Conservation (phyloP, 2,113 vertebrate genomes). For the Colaptes auratus region DNA sequence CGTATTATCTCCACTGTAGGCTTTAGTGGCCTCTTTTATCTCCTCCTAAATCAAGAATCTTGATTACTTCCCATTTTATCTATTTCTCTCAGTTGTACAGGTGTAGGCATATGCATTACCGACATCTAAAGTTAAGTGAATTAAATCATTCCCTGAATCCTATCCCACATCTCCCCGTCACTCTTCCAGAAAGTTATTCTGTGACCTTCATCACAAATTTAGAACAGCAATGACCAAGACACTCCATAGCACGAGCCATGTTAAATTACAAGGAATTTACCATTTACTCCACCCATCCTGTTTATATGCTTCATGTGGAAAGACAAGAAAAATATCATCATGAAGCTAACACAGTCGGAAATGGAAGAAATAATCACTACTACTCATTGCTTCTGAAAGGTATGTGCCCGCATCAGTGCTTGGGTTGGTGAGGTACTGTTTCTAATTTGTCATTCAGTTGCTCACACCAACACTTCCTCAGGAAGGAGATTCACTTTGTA, state of each 20-base stretch:
- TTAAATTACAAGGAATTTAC: neutral
- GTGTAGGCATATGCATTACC: neutral
- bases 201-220: neutral
- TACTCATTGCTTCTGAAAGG: neutral
- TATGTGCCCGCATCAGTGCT: neutral
- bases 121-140: neutral
- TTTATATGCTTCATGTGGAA: neutral
- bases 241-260: neutral
- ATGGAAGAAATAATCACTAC: neutral
- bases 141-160: neutral
- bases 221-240: neutral
- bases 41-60: neutral
- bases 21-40: neutral
- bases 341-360: neutral
- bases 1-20: neutral
- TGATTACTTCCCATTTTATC: neutral
- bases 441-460: neutral
- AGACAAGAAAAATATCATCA: neutral
- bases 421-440: rapidly evolving
- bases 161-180: neutral
- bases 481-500: neutral
- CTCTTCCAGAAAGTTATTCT: neutral
- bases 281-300: neutral
- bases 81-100: neutral
- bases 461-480: neutral